Evolutionary conservation across 2,888 invertebrate species (phyloP).

Genomic region (Chrysolina americana): DNA sequence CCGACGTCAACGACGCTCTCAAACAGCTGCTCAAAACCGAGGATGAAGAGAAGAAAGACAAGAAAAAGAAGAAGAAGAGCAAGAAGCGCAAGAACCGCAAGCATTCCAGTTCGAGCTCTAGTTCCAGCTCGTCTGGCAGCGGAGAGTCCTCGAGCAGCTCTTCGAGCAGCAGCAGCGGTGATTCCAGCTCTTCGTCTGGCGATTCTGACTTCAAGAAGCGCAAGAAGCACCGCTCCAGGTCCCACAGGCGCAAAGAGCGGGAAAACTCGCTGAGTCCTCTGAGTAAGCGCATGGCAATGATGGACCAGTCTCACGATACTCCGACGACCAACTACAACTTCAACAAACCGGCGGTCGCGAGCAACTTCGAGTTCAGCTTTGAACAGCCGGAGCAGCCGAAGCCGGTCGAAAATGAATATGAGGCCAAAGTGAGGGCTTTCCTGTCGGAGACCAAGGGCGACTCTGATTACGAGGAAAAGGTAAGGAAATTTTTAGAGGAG

Average conservation of each 20-base stretch:
- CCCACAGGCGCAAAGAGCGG: slow-evolving; percentile 72
- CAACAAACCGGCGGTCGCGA: slow-evolving; percentile 76
- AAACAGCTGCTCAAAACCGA: slow-evolving; percentile 75
- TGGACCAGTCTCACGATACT: slow-evolving; percentile 73
- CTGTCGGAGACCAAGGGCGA: slow-evolving; percentile 84
- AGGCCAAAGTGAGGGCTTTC: slow-evolving; percentile 74
- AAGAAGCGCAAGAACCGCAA: slow-evolving; percentile 77
- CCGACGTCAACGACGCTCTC: slow-evolving; percentile 77
- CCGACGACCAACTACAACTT: slow-evolving; percentile 77
- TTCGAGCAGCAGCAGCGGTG: slow-evolving; percentile 72
- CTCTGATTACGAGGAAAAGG: slow-evolving; percentile 88
- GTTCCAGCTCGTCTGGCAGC: slow-evolving; percentile 69
- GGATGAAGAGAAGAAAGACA: slow-evolving; percentile 74
- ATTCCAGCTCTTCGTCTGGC: slow-evolving; percentile 77
- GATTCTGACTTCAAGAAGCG: slow-evolving; percentile 73
- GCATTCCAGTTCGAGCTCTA: slow-evolving; percentile 71
- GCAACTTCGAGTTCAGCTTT: slow-evolving; percentile 70
- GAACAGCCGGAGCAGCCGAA: slow-evolving; percentile 65
- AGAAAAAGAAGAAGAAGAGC: slow-evolving; percentile 76
- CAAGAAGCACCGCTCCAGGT: slow-evolving; percentile 74
- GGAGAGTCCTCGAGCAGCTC: slow-evolving; percentile 75
- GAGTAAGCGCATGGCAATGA: slow-evolving; percentile 86
- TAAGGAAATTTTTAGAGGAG: slow-evolving; percentile 88
- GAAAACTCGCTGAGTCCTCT: slow-evolving; percentile 85
- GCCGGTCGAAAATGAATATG: slow-evolving; percentile 58